A percentile compares a stretch with the other conserved stretches of the same genome.
Conservation (phyloP, 2,797 vertebrate species). For the Sebastiscus tertius region DNA sequence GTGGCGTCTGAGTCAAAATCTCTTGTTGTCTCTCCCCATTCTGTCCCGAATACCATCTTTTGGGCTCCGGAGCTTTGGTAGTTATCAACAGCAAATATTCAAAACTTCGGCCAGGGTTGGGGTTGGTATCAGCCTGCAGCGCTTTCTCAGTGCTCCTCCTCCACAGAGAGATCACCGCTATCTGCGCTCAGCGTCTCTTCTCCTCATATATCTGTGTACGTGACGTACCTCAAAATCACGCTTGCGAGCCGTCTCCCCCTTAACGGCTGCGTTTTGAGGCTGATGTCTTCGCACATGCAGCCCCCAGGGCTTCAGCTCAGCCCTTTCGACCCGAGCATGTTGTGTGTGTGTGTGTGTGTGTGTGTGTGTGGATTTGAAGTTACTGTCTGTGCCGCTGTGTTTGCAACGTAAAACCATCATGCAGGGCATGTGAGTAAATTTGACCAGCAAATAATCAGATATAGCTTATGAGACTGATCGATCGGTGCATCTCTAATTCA, state of each 20-base stretch:
- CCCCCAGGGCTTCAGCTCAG: background rate
- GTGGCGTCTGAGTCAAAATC: background rate
- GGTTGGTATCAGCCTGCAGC: background rate
- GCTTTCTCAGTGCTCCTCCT: too few species aligned
- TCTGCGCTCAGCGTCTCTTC: too few species aligned
- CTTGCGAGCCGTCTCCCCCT: background rate
- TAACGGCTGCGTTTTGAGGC: background rate
- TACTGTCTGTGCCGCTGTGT: too few species aligned
- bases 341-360: background rate
- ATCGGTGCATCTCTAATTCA: background rate
- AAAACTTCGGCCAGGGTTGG: background rate
- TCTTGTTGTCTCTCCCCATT: background rate
- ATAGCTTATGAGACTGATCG: background rate
- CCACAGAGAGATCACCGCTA: background rate
- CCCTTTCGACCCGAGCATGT: background rate
- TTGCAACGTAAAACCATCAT: background rate
- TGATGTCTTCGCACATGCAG: background rate
- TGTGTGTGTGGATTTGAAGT: background rate
- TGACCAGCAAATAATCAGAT: background rate
- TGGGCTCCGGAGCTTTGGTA: background rate
- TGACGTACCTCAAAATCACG: too few species aligned
- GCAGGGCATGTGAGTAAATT: background rate
- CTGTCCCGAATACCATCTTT: background rate
- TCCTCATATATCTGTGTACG: too few species aligned
- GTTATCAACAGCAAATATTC: background rate